Evolutionary conservation across 2,113 vertebrate species (phyloP).

Genomic region (Phocoena phocoena): DNA sequence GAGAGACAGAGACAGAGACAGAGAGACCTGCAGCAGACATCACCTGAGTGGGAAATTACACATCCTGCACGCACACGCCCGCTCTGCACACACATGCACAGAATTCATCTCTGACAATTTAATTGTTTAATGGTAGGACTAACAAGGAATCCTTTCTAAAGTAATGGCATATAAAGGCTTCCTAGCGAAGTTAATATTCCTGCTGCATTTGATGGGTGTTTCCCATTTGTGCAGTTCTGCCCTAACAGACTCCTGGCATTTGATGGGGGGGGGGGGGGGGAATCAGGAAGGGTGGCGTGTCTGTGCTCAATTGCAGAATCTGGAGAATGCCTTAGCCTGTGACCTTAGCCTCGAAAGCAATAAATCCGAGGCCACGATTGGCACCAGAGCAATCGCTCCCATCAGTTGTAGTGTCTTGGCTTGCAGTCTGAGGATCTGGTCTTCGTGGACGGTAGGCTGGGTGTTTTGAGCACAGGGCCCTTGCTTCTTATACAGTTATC

Average conservation of each 20-base stretch:
- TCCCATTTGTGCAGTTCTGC: slow-evolving; percentile 71
- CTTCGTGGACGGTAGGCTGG: neutral
- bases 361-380: neutral
- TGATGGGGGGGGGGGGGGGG: slow-evolving; percentile 30
- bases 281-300: neutral
- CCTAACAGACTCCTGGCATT: slow-evolving; percentile 57
- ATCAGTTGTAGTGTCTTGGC: neutral
- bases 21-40: slow-evolving; percentile 62
- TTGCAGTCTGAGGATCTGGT: neutral
- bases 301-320: slow-evolving; percentile 45
- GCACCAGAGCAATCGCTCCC: neutral
- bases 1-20: neutral
- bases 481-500: neutral
- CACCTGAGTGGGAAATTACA: slow-evolving; percentile 78
- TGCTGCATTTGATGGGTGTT: slow-evolving; percentile 76
- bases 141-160: slow-evolving; percentile 81
- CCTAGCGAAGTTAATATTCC: slow-evolving; percentile 74
- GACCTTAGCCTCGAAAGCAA: slow-evolving; percentile 44
- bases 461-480: neutral
- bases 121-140: slow-evolving; percentile 82
- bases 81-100: slow-evolving; percentile 59
- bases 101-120: slow-evolving; percentile 80
- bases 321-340: slow-evolving; percentile 46
- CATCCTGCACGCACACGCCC: slow-evolving; percentile 51
- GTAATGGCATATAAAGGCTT: slow-evolving; percentile 79